Evolutionary conservation across 2,888 invertebrate species (phyloP).

Genomic region (Spilosoma lubricipeda): DNA sequence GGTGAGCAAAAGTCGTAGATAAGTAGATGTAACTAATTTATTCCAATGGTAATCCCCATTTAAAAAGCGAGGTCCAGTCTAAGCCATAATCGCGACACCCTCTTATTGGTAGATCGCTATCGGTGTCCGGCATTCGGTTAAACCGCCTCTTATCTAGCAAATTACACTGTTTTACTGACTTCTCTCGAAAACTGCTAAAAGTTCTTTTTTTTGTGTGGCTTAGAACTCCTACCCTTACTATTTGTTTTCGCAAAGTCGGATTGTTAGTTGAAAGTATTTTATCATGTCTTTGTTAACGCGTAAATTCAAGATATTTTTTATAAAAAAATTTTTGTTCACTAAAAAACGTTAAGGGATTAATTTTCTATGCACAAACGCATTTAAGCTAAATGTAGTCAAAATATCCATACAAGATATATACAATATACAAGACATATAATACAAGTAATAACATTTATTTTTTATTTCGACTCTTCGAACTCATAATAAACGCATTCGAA

Average conservation of each 20-base stretch:
- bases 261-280: neutral
- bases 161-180: constrained; percentile 79
- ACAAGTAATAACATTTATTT: too few relatives aligned
- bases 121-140: constrained; percentile 60
- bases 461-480: too few relatives aligned
- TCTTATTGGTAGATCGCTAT: constrained; percentile 71
- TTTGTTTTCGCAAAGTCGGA: constrained; percentile 7
- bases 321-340: too few relatives aligned
- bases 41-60: constrained; percentile 33
- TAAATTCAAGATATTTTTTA: neutral
- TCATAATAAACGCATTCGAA: too few relatives aligned
- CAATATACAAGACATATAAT: too few relatives aligned
- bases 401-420: too few relatives aligned
- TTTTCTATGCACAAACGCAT: too few relatives aligned
- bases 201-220: constrained; percentile 69
- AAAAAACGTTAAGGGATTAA: too few relatives aligned
- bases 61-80: constrained; percentile 30
- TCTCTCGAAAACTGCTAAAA: constrained; percentile 74
- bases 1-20: constrained; percentile 24
- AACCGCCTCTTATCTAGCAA: constrained; percentile 78
- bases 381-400: too few relatives aligned
- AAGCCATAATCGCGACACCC: constrained; percentile 50
- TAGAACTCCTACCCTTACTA: constrained; percentile 61
- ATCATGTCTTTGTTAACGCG: neutral
- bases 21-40: constrained; percentile 39